Evolutionary conservation across 1,140 invertebrate genomes (phyloP), one percentile per base, ranked within the genome.

Genomic region (Heliconius eleuchia): DNA sequence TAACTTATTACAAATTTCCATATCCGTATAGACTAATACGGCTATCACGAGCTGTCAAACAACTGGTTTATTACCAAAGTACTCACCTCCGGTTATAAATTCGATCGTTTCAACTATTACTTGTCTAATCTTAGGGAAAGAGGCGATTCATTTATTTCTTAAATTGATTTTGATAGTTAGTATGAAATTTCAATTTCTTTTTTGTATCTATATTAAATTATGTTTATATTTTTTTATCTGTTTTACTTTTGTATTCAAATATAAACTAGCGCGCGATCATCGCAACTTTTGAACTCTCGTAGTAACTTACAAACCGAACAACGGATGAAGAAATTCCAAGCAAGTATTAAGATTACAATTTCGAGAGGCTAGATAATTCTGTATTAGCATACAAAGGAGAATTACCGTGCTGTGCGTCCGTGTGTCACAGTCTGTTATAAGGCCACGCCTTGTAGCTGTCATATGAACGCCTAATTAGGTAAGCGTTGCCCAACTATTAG

Each of bases 311-410:
- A 80, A 82, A 76, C 76, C 82, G 86, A 89, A 89, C 87, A 92
- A 88, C 85, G 86, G 87, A 92, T 92, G 92, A 91, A 93, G 92
- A 92, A 93, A 93, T 90, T 92, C 87, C 89, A 88, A 90, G 88
- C 91, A 76, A 89, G 92, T 91, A 91, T 88, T 84, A 88, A 93
- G 92, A 93, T 93, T 93, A 93, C 89, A 91, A 93, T 93, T 93
- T 92, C 84, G 87, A 91, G 86, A 84, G 85, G 88, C 91, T 92
- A 92, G 92, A 93, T 93, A 92, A 93, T 92, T 93, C 90, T 86
- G 85, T 89, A 90, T 93, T 93, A 91, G 92, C 92, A 93, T 93
- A 93, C 92, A 92, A 92, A 93, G 91, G 92, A 90, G 91, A 89
- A 93, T 92, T 92, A 92, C 91, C 88, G 90, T 89, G 87, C 83